Base-by-base conservation (phyloP, 2,797 vertebrate genomes). In the Rhinatrema bivittatum region DNA sequence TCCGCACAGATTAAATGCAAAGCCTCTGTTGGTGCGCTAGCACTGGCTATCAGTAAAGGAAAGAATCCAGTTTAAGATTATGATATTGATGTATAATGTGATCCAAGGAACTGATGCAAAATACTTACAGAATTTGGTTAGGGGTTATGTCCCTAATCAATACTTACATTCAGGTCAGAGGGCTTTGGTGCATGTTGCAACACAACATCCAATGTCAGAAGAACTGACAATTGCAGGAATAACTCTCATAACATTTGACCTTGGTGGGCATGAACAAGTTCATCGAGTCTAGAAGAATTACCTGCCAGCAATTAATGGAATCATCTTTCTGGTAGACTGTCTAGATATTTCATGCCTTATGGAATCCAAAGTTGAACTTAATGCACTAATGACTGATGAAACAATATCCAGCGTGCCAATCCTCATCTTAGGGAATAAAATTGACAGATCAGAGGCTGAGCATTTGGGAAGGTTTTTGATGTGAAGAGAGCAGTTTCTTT, bases 231-330 rank as follows among this genome's bases (percentile, higher is more conserved):
- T 98, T 57, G 94, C 93, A 40, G 95, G 95, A 50, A 98, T 98
- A 94, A 97, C 95, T 20, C 98, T 98, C 42, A 98, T 93, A 0
- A 98, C 94, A 10, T 98, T 98, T 68, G 94, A 98, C 65, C 87
- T 98, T 18, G 94, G 95, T 51, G 95, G 95, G 25, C 95, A 98
- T 4, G 87, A 89, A 9, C 95, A 98, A 93, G 95, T 94, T 44
- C 87, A 95, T 50, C 85, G 94, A 22, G 94, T 98, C 55, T 98
- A 94, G 95, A 98, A 95, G 77, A 96, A 97, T 72, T 98, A 97
- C 60, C 84, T 98, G 50, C 95, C 94, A 8, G 94, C 94, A 48
- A 98, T 98, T 69, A 95, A 98, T 4, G 94, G 91, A 20, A 94
- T 98, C 11, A 95, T 98, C 39, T 98, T 97, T 66, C 62, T 98